Conservation (phyloP, 2,888 invertebrate genomes). For the Rhingia rostrata region DNA sequence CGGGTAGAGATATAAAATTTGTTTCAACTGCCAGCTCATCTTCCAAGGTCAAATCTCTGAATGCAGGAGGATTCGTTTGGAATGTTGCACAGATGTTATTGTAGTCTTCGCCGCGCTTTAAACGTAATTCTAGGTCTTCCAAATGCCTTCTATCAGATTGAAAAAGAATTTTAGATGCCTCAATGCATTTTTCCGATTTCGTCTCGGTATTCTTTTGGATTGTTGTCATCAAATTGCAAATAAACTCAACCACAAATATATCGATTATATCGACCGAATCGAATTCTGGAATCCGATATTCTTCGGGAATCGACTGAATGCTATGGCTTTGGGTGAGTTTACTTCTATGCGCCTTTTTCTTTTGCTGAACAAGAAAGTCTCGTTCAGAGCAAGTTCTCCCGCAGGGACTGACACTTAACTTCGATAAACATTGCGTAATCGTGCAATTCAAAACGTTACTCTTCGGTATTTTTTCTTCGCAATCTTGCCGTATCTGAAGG, state of each 20-base stretch:
- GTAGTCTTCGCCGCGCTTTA: constrained; percentile 79
- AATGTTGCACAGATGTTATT: constrained; percentile 82
- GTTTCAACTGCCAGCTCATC: constrained; percentile 85
- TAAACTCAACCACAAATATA: constrained; percentile 76
- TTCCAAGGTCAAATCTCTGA: constrained; percentile 79
- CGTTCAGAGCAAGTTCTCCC: constrained; percentile 70
- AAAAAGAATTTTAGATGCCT: constrained; percentile 79
- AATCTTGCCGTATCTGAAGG: not conserved
- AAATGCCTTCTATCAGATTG: constrained; percentile 79
- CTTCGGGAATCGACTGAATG: constrained; percentile 78
- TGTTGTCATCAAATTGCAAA: constrained; percentile 75
- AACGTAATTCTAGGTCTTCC: constrained; percentile 77
- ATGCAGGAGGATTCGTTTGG: constrained; percentile 82
- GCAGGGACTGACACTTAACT: constrained; percentile 73
- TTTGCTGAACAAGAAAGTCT: constrained; percentile 52
- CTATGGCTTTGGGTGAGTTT: constrained; percentile 77
- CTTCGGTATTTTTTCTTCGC: not conserved
- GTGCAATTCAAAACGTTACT: not conserved
- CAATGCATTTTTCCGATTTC: constrained; percentile 76
- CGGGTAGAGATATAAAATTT: constrained; percentile 86
- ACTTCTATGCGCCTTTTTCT: constrained; percentile 21
- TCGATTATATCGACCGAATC: constrained; percentile 78
- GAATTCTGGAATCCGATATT: constrained; percentile 77
- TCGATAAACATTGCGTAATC: constrained; percentile 65
- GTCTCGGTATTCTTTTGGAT: constrained; percentile 76